Evolutionary conservation across 2,888 invertebrate species (phyloP).

Genomic region (Meganola albula): DNA sequence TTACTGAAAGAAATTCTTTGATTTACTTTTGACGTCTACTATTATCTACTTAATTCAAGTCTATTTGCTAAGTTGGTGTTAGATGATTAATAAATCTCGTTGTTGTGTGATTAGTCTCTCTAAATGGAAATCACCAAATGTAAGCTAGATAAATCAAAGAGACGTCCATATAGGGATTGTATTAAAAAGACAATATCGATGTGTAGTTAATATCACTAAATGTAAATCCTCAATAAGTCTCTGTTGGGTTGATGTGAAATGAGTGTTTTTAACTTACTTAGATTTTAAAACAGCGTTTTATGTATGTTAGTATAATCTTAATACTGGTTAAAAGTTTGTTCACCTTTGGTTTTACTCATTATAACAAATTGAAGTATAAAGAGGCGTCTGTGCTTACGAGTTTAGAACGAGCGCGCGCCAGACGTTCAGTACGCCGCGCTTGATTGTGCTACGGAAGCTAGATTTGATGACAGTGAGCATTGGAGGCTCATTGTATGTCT

Average conservation of each 20-base stretch:
- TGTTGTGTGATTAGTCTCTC: slow-evolving; percentile 8
- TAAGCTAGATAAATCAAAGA: slow-evolving; percentile 72
- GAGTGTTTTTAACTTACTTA: slow-evolving; percentile 23
- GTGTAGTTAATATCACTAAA: slow-evolving; percentile 38
- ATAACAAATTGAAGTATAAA: too few species aligned
- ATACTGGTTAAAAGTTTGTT: too few species aligned
- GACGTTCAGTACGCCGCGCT: too few species aligned
- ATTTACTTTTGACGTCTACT: too few species aligned
- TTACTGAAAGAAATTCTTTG: too few species aligned
- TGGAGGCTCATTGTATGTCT: too few species aligned
- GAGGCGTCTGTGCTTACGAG: too few species aligned
- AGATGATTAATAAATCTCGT: slow-evolving; percentile 1
- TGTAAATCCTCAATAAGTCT: slow-evolving; percentile 26
- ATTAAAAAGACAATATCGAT: slow-evolving; percentile 65
- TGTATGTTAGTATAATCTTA: slow-evolving; percentile 28
- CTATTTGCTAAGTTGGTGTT: neutral
- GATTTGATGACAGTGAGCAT: too few species aligned
- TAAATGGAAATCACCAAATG: slow-evolving; percentile 26
- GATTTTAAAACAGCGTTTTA: slow-evolving; percentile 26
- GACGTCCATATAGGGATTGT: slow-evolving; percentile 61
- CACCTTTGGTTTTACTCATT: too few species aligned
- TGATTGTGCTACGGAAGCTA: too few species aligned
- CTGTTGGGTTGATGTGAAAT: slow-evolving; percentile 26
- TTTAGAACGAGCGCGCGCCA: too few species aligned
- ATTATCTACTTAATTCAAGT: too few species aligned